Evolutionary conservation across 2,888 invertebrate species (phyloP).

Genomic region (Dyspetes luteomarginatus): DNA sequence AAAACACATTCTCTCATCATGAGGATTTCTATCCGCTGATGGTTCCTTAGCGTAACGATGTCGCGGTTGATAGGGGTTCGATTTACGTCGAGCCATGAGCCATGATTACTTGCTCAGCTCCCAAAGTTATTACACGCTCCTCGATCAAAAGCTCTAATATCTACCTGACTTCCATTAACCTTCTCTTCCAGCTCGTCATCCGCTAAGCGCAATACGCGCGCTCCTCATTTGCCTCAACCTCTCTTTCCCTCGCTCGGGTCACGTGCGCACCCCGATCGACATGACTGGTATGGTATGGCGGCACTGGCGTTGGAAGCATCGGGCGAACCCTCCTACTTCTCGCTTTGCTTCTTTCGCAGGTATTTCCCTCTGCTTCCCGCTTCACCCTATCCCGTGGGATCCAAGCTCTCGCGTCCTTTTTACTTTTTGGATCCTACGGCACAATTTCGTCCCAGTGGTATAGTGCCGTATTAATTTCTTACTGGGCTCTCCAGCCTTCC

Average conservation of each 20-base stretch:
- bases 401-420: slow-evolving; percentile 51
- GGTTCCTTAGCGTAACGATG: slow-evolving; percentile 46
- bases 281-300: too few relatives aligned
- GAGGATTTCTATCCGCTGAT: slow-evolving; percentile 49
- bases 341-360: not conserved
- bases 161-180: slow-evolving; percentile 35
- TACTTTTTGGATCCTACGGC: slow-evolving; percentile 55
- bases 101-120: slow-evolving; percentile 72
- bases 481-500: slow-evolving; percentile 39
- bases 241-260: not conserved
- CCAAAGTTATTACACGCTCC: slow-evolving; percentile 74
- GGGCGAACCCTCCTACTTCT: slow-evolving; percentile 2
- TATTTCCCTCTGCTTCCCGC: not conserved
- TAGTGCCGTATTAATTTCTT: slow-evolving; percentile 72
- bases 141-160: slow-evolving; percentile 76
- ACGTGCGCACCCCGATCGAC: slow-evolving; percentile 22
- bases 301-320: not conserved
- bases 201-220: slow-evolving; percentile 7
- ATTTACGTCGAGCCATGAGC: slow-evolving; percentile 69
- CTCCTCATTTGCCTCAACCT: slow-evolving; percentile 37
- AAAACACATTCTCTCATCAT: slow-evolving; percentile 8
- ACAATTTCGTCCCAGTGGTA: slow-evolving; percentile 60
- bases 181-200: not conserved
- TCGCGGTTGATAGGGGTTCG: slow-evolving; percentile 66
- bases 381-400: slow-evolving; percentile 46